Conservation (phyloP, 2,113 vertebrate species). For the Notechis scutatus region DNA sequence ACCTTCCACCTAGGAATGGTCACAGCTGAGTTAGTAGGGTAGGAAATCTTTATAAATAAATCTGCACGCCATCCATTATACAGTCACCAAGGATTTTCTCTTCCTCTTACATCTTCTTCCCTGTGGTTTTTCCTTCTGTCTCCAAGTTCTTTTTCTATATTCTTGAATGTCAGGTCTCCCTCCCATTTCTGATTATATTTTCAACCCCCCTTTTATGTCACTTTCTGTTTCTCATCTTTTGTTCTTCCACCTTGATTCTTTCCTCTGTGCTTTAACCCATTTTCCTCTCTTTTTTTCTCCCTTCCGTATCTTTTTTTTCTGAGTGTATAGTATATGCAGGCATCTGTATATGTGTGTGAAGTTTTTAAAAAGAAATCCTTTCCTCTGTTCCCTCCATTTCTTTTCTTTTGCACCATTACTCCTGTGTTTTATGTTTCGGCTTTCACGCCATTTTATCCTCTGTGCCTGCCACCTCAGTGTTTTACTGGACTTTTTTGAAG, state of each 20-base stretch:
- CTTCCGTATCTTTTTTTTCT: slow-evolving; percentile 30
- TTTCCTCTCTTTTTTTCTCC: neutral
- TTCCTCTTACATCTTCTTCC: slow-evolving; percentile 63
- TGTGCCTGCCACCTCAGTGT: neutral
- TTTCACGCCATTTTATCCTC: neutral
- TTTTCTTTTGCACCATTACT: slow-evolving; percentile 3
- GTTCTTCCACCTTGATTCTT: slow-evolving; percentile 5
- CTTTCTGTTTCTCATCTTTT: neutral
- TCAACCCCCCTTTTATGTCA: slow-evolving; percentile 5
- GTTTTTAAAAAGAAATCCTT: neutral
- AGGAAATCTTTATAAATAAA: slow-evolving; percentile 56
- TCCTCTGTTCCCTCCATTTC: neutral
- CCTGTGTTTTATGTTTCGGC: neutral
- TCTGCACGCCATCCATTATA: slow-evolving; percentile 56
- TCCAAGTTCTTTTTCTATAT: slow-evolving; percentile 54
- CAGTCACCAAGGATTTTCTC: slow-evolving; percentile 54
- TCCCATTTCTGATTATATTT: slow-evolving; percentile 34
- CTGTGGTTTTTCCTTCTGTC: slow-evolving; percentile 66
- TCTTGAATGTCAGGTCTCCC: slow-evolving; percentile 50
- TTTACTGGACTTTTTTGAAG: neutral
- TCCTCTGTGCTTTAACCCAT: neutral
- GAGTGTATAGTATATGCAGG: neutral
- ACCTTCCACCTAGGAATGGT: slow-evolving; percentile 63
- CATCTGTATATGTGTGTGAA: neutral
- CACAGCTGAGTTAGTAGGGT: slow-evolving; percentile 64